Evolutionary conservation across 1,140 invertebrate genomes (phyloP).

Genomic region (Semibalanus balanoides): DNA sequence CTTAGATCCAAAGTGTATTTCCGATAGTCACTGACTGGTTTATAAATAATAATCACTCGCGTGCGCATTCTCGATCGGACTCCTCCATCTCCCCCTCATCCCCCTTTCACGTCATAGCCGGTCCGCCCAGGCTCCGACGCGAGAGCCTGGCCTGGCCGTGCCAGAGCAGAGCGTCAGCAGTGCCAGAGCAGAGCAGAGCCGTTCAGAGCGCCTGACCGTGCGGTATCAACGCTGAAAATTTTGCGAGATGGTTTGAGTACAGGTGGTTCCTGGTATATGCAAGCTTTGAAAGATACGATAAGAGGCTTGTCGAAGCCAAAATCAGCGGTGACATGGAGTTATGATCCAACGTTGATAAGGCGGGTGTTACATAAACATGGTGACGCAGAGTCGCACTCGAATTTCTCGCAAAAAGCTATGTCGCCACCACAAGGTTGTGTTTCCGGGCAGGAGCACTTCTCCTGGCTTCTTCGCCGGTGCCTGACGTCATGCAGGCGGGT

Average conservation of each 20-base stretch:
- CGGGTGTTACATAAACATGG: not conserved
- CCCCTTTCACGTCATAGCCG: too few species aligned
- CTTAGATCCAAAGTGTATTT: too few species aligned
- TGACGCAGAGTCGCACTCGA: not conserved
- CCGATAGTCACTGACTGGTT: too few species aligned
- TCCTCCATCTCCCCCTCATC: too few species aligned
- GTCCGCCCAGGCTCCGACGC: too few species aligned
- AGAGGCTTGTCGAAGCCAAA: not conserved
- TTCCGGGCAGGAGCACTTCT: not conserved
- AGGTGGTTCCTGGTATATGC: not conserved
- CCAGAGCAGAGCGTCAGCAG: too few species aligned
- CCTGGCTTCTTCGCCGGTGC: too few species aligned
- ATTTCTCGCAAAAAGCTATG: not conserved
- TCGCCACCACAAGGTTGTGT: not conserved
- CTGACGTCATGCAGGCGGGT: not conserved
- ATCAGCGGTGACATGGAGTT: not conserved
- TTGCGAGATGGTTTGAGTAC: not conserved
- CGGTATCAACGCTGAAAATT: not conserved
- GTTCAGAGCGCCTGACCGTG: too few species aligned
- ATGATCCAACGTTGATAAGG: not conserved
- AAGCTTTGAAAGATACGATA: not conserved
- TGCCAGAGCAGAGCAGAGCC: too few species aligned
- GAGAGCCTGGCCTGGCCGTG: too few species aligned
- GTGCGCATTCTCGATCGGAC: too few species aligned
- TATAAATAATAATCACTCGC: too few species aligned